Evolutionary conservation across 1,140 invertebrate species (phyloP).

Genomic region (Armadillidium nasatum): DNA sequence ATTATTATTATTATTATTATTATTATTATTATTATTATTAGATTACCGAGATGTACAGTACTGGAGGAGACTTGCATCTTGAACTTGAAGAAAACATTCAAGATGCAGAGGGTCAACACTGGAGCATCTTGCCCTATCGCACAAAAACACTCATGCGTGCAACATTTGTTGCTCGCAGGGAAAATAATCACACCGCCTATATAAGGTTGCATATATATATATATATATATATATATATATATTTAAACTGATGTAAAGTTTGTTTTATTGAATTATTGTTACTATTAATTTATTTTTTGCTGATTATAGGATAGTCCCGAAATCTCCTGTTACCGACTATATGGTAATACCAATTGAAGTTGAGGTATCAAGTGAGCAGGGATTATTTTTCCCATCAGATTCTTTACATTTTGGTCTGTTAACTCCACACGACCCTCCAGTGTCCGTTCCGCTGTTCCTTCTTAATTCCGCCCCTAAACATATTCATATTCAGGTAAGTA

Average conservation of each 20-base stretch:
- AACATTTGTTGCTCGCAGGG: constrained; percentile 67
- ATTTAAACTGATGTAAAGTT: too few relatives aligned
- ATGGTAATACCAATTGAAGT: constrained; percentile 80
- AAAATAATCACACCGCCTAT: constrained; percentile 77
- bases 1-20: too few relatives aligned
- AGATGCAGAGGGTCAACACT: constrained; percentile 72
- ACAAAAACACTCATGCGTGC: constrained; percentile 83
- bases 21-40: constrained; percentile 49
- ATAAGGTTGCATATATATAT: constrained; percentile 55
- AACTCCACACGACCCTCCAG: constrained; percentile 62
- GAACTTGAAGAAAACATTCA: constrained; percentile 76
- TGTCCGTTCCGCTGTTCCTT: constrained; percentile 61
- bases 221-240: too few relatives aligned
- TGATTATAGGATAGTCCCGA: constrained; percentile 63
- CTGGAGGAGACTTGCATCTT: constrained; percentile 83
- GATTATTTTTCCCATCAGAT: constrained; percentile 70
- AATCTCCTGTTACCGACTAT: constrained; percentile 56
- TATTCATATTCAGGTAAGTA: constrained; percentile 63
- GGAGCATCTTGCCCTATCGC: constrained; percentile 85
- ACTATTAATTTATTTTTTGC: too few relatives aligned
- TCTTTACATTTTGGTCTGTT: constrained; percentile 78
- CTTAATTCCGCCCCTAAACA: constrained; percentile 67
- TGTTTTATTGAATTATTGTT: too few relatives aligned
- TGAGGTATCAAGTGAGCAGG: constrained; percentile 68
- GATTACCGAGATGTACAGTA: constrained; percentile 84